phyloP scores from a whole-genome alignment of 2,888 invertebrate species.

The Anoplius nigerrimus region DNA sequence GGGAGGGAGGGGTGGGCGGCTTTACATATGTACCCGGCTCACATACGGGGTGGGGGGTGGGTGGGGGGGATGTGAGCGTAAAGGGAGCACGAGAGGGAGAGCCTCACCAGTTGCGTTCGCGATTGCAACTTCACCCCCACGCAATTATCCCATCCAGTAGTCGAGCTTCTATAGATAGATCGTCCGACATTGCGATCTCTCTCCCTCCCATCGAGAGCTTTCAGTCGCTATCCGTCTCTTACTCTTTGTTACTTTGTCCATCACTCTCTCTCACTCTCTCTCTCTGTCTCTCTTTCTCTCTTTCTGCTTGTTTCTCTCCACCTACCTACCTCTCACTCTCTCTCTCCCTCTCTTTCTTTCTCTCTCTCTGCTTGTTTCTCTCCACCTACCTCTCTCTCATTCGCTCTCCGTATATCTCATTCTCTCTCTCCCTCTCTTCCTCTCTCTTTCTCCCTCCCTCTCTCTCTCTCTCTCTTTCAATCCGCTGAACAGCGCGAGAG shows the following conservation, averaged over 20 bases:
- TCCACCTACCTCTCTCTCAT: constrained; percentile 7
- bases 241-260: constrained; percentile 31
- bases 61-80: too few relatives aligned
- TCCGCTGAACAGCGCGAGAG: background rate
- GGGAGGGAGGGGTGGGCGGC: constrained; percentile 11
- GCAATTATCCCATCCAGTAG: constrained; percentile 63
- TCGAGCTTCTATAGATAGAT: constrained; percentile 64
- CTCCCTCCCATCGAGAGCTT: constrained; percentile 20
- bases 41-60: constrained; percentile 1
- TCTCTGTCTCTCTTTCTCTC: too few relatives aligned
- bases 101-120: constrained; percentile 56
- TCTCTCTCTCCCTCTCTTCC: constrained; percentile 7
- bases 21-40: too few relatives aligned
- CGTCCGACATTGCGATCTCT: constrained; percentile 36
- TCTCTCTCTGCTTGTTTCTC: constrained; percentile 16
- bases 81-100: constrained; percentile 11
- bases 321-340: too few relatives aligned
- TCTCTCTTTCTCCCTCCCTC: background rate
- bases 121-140: constrained; percentile 61
- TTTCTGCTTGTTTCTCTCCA: too few relatives aligned
- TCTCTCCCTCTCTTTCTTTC: background rate
- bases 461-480: background rate
- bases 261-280: constrained; percentile 17
- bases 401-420: background rate
- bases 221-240: constrained; percentile 18